Conservation (phyloP, 1,140 invertebrate species). For the Akabosia matsudoensis region DNA sequence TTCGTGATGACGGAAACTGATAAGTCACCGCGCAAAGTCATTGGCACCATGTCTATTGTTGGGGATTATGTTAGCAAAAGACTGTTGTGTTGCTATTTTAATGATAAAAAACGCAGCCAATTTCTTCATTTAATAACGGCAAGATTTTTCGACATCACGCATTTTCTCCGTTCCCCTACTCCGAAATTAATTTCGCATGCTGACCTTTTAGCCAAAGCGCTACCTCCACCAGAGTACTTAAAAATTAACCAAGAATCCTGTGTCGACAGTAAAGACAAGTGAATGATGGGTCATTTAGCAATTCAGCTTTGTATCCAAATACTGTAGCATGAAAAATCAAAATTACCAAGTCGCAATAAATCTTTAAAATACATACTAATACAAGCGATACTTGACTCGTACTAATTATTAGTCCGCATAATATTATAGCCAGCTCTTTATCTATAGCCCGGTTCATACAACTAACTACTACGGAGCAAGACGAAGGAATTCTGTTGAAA, state of each 20-base stretch:
- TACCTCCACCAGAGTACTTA: not conserved
- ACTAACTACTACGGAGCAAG: too few relatives aligned
- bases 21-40: not conserved
- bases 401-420: too few relatives aligned
- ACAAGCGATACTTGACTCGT: too few relatives aligned
- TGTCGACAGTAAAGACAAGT: too few relatives aligned
- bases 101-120: conserved; percentile 8
- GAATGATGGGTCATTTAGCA: too few relatives aligned
- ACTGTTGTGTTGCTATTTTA: conserved; percentile 41
- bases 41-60: conserved; percentile 33
- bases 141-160: conserved; percentile 35
- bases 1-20: conserved; percentile 23
- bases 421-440: too few relatives aligned
- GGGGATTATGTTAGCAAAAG: conserved; percentile 45
- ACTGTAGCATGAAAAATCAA: too few relatives aligned
- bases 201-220: not conserved
- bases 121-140: conserved; percentile 42
- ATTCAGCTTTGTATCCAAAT: too few relatives aligned
- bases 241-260: not conserved
- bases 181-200: conserved; percentile 12
- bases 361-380: too few relatives aligned
- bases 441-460: too few relatives aligned
- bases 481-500: too few relatives aligned
- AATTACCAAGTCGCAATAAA: too few relatives aligned
- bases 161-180: conserved; percentile 7